Conservation (phyloP, 2,888 invertebrate species). For the Psylliodes chrysocephalus region DNA sequence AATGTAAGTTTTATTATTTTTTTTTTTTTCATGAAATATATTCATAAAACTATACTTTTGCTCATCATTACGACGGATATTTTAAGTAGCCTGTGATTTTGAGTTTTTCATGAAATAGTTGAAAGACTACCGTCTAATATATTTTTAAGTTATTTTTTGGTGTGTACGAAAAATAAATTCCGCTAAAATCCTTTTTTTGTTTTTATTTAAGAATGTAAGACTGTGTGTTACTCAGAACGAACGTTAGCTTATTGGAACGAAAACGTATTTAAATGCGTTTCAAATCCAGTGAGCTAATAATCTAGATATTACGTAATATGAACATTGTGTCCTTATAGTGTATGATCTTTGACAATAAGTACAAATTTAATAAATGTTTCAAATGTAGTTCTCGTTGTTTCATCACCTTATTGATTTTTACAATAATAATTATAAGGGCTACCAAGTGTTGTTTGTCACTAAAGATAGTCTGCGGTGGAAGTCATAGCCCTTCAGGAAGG, state of each 20-base stretch:
- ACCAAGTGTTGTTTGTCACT: too few species aligned
- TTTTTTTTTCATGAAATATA: slow-evolving; percentile 9
- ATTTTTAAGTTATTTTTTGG: slow-evolving; percentile 50
- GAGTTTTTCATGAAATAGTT: slow-evolving; percentile 37
- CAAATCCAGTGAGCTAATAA: background rate
- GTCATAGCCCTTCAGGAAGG: too few species aligned
- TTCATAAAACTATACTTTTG: slow-evolving; percentile 16
- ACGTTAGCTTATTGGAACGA: slow-evolving; percentile 21
- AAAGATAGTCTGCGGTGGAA: too few species aligned
- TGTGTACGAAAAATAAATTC: slow-evolving; percentile 52
- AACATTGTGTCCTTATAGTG: slow-evolving; percentile 49
- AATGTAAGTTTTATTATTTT: slow-evolving; percentile 27
- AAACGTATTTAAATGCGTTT: background rate
- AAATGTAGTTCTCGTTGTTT: slow-evolving; percentile 40
- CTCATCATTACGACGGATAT: slow-evolving; percentile 13
- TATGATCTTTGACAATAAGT: slow-evolving; percentile 56
- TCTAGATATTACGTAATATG: slow-evolving; percentile 22
- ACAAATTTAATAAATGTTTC: slow-evolving; percentile 52
- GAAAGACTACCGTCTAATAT: slow-evolving; percentile 43
- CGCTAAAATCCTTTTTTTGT: slow-evolving; percentile 47
- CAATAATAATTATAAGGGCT: too few species aligned
- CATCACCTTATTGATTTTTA: slow-evolving; percentile 15
- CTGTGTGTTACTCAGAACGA: slow-evolving; percentile 9
- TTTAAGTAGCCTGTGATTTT: slow-evolving; percentile 49
- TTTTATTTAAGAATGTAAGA: slow-evolving; percentile 41